These are phyloP conservation scores for Dicyrtoma fusca DNA, from an alignment of 2,888 invertebrate genomes.

Conservation along the genomic window DNA sequence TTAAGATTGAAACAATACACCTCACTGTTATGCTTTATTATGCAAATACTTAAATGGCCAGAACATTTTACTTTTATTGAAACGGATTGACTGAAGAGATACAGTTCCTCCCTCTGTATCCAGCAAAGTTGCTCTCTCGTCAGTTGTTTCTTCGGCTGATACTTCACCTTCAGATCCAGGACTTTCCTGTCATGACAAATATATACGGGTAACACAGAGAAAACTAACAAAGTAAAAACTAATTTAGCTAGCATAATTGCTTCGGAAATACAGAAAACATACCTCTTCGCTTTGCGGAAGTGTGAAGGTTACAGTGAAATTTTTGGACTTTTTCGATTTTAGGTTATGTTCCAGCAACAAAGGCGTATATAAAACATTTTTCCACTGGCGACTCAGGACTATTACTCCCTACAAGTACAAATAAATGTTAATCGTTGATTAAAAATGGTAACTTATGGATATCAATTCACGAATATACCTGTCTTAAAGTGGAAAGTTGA, in stretches of 20 bases:
- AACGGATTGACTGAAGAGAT: constrained; percentile 51
- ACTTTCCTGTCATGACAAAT: constrained; percentile 46
- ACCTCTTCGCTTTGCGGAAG: constrained; percentile 82
- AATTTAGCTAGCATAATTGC: too few species aligned
- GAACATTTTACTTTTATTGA: constrained; percentile 49
- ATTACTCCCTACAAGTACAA: constrained; percentile 76
- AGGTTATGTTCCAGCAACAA: constrained; percentile 85
- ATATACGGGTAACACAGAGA: not conserved
- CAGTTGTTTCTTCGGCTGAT: constrained; percentile 65
- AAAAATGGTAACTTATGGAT: constrained; percentile 6
- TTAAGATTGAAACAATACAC: too few species aligned
- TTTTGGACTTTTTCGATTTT: constrained; percentile 70
- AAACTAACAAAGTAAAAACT: too few species aligned
- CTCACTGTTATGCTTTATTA: not conserved
- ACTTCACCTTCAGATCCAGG: constrained; percentile 63
- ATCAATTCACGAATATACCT: constrained; percentile 64
- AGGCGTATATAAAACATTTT: constrained; percentile 92
- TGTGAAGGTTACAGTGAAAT: constrained; percentile 85
- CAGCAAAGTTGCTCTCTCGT: constrained; percentile 73
- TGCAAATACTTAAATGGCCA: too few species aligned
- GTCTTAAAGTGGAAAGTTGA: constrained; percentile 81
- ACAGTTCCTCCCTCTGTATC: constrained; percentile 62
- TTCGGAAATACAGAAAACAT: constrained; percentile 45
- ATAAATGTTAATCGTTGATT: constrained; percentile 12
- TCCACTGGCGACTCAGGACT: constrained; percentile 94